Base-by-base conservation (phyloP, 2,797 vertebrate genomes). In the Onychomys leucogaster region DNA sequence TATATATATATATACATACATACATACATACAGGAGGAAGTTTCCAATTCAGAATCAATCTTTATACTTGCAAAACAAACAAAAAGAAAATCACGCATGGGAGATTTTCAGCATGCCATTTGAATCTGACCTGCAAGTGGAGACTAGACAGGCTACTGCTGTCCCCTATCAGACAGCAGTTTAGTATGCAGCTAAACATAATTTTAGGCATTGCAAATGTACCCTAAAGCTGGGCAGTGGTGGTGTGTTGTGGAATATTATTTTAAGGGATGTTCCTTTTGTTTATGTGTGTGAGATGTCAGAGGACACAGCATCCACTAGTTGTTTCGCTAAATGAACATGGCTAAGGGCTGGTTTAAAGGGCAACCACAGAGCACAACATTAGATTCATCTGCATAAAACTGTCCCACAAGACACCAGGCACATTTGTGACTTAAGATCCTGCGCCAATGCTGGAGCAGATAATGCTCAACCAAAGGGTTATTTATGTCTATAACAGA, bases 311-410 rank as follows among this genome's bases (percentile, higher is more conserved):
- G 55, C 1, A 61, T n/a, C 41, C 57, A 57, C 25, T 57, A 25
- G 67, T 88, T 95, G 57, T 59, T 96, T 96, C 63, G 80, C 41
- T 94, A 76, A 76, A 83, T 55, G 90, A 67, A 73, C 52, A 80
- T 16, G 81, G 63, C 63, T 52, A 90, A 96, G 63, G 90, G 49
- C 25, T 92, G 52, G 59, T 69, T 95, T 82, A 63, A 96, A 94
- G 95, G 63, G 29, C 34, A 73, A 63, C 82, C 86, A 87, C 17
- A 92, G 75, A 6, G 12, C 46, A 32, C 21, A 21, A 71, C 29
- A 93, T 85, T 91, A 89, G 81, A 78, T 82, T 80, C 71, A 49
- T 34, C 37, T 75, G 43, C 37, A 5, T 14, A 76, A 43, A 46
- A 32, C 16, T 88, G 75, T 90, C 37, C 17, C 73, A 81, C 11